Percentiles rank a stretch among this genome's conserved stretches.
phyloP scores from a whole-genome alignment of 2,113 vertebrate species.

The Aramus guarauna region DNA sequence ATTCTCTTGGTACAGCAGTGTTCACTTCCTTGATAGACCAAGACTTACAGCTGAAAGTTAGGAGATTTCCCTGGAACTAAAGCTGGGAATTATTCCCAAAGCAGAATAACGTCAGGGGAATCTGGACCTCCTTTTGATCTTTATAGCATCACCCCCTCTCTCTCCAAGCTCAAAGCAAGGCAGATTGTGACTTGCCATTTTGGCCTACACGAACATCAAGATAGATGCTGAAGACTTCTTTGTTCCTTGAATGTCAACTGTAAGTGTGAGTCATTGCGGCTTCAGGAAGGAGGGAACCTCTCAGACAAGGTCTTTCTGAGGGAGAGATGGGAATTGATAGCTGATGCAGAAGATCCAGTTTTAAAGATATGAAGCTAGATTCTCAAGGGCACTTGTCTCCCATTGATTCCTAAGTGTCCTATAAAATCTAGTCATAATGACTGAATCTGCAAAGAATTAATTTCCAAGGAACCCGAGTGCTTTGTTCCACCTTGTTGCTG shows the following conservation, averaged over 20 bases:
- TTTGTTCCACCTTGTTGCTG: not conserved
- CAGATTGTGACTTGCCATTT: constrained; percentile 51
- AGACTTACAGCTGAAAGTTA: not conserved
- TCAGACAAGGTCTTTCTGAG: constrained; percentile 36
- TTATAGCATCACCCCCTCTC: constrained; percentile 27
- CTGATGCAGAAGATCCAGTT: constrained; percentile 25
- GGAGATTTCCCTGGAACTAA: not conserved
- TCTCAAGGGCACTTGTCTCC: not conserved
- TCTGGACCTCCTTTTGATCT: constrained; percentile 44
- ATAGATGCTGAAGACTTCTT: constrained; percentile 47
- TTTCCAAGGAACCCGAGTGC: not conserved
- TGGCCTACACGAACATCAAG: constrained; percentile 49
- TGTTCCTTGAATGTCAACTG: constrained; percentile 60
- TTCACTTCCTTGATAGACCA: not conserved
- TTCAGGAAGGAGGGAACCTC: constrained; percentile 40
- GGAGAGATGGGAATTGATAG: constrained; percentile 2
- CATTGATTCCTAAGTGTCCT: not conserved
- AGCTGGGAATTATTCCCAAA: not conserved
- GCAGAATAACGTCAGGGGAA: not conserved
- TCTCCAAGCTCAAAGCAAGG: constrained; percentile 35
- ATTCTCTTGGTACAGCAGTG: not conserved
- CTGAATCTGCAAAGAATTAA: not conserved
- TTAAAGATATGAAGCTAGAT: not conserved
- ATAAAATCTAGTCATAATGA: not conserved
- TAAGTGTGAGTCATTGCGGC: constrained; percentile 44